Conservation (phyloP, 2,113 vertebrate species). For the Pelobates fuscus region DNA sequence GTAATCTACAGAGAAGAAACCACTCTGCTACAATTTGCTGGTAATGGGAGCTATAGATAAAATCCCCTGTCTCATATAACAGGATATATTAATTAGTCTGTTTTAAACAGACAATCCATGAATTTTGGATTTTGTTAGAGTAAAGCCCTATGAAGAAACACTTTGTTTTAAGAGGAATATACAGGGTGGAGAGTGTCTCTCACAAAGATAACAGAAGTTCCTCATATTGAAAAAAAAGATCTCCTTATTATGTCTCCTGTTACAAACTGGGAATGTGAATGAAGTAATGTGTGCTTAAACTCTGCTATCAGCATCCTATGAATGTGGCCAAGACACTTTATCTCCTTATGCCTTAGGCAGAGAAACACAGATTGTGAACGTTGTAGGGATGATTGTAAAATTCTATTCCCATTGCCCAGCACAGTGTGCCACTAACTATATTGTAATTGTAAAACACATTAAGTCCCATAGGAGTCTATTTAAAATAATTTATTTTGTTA, state of each 20-base stretch:
- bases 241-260: not conserved
- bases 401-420: constrained; percentile 37
- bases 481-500: constrained; percentile 21
- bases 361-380: constrained; percentile 30
- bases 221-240: too few species aligned
- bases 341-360: constrained; percentile 26
- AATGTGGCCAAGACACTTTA: constrained; percentile 20
- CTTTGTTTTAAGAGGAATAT: too few species aligned
- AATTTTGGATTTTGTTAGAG: too few species aligned
- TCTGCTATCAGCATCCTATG: constrained; percentile 12
- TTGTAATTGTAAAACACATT: constrained; percentile 35
- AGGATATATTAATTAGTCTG: too few species aligned
- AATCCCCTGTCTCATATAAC: too few species aligned
- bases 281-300: not conserved
- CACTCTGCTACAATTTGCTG: too few species aligned
- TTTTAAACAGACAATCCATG: too few species aligned
- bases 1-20: too few species aligned
- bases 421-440: constrained; percentile 43
- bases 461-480: constrained; percentile 27
- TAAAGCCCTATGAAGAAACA: too few species aligned
- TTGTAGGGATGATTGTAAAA: constrained; percentile 35
- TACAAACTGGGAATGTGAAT: not conserved
- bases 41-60: too few species aligned
- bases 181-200: too few species aligned
- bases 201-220: too few species aligned